Percentiles rank a stretch among this genome's conserved stretches.
Conservation (phyloP, 1,140 invertebrate genomes). For the Lasaia peninsularis region DNA sequence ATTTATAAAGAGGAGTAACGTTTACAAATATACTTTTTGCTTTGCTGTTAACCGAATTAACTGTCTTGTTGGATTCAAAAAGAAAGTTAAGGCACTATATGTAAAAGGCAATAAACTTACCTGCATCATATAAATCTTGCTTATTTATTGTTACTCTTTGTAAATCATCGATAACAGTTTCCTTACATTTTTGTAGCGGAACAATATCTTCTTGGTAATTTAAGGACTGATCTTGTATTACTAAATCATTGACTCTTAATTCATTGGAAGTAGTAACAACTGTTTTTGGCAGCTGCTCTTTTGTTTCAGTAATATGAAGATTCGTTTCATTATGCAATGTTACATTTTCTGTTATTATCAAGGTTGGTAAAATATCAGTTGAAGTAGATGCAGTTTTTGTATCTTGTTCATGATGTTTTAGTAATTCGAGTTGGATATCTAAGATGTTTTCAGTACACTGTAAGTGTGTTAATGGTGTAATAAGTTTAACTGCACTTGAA, state of each 20-base stretch:
- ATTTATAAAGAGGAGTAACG: too few relatives aligned
- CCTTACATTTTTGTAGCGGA: constrained; percentile 26
- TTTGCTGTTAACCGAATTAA: too few relatives aligned
- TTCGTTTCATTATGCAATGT: constrained; percentile 50
- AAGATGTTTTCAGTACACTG: constrained; percentile 55
- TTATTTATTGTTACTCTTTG: constrained; percentile 28
- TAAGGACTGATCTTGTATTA: constrained; percentile 38
- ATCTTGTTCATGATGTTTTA: constrained; percentile 29
- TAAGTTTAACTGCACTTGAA: constrained; percentile 38
- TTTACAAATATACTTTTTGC: too few relatives aligned
- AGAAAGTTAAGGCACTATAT: too few relatives aligned
- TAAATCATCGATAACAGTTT: constrained; percentile 29
- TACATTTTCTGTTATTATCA: constrained; percentile 52
- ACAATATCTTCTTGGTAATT: constrained; percentile 30
- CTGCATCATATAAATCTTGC: constrained; percentile 33
- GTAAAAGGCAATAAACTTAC: constrained; percentile 35
- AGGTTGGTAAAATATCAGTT: constrained; percentile 37
- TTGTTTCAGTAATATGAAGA: constrained; percentile 34
- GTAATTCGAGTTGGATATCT: constrained; percentile 39
- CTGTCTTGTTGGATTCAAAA: too few relatives aligned
- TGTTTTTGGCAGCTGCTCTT: constrained; percentile 36
- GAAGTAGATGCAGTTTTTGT: constrained; percentile 32
- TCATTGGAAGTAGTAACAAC: constrained; percentile 37
- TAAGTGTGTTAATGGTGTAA: constrained; percentile 47
- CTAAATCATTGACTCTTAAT: constrained; percentile 41